Evolutionary conservation across 2,113 vertebrate species (phyloP).

Genomic region (Callipepla squamata): DNA sequence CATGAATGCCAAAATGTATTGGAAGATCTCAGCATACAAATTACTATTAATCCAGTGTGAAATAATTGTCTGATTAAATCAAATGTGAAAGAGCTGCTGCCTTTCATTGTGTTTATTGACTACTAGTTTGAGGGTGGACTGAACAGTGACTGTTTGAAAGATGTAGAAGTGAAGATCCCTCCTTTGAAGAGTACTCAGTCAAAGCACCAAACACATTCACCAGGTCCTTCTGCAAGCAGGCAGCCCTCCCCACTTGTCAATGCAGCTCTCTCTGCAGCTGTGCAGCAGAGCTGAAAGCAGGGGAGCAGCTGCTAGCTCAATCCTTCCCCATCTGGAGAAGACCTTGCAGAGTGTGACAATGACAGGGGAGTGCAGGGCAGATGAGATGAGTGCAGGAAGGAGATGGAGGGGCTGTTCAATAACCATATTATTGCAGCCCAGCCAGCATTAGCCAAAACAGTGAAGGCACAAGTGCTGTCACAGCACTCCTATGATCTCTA

Average conservation of each 20-base stretch:
- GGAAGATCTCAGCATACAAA: constrained; percentile 45
- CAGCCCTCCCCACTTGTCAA: not conserved
- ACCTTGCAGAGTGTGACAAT: not conserved
- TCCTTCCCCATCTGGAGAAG: not conserved
- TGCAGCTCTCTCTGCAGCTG: not conserved
- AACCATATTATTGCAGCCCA: not conserved
- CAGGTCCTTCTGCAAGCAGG: not conserved
- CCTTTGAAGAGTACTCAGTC: not conserved
- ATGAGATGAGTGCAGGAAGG: not conserved
- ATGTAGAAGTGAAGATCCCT: not conserved
- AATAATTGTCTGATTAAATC: constrained; percentile 45
- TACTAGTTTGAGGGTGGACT: not conserved
- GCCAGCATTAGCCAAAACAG: not conserved
- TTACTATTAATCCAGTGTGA: constrained; percentile 32
- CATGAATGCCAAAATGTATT: constrained; percentile 15
- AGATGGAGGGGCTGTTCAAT: not conserved
- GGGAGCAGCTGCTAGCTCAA: not conserved
- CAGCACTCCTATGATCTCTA: not conserved
- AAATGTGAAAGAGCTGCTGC: not conserved
- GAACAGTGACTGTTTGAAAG: not conserved
- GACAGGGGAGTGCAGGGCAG: not conserved
- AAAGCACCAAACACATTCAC: not conserved
- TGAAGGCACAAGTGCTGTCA: rapidly evolving
- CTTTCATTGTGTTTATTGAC: constrained; percentile 36
- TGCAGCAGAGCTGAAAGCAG: rapidly evolving